Conservation (phyloP, 2,888 invertebrate species). For the Microplitis deprimator region DNA sequence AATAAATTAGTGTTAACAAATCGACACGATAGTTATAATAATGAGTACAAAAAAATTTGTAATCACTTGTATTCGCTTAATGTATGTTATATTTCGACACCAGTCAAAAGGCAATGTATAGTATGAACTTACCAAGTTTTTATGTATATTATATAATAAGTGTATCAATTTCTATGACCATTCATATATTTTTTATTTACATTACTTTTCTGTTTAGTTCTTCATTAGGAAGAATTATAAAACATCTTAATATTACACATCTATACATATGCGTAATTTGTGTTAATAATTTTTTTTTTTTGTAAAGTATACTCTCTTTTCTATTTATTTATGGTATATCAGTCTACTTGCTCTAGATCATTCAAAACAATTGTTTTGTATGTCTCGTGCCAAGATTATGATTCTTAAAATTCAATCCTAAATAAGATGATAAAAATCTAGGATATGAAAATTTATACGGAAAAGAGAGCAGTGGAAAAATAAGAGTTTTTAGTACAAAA, state of each 20-base stretch:
- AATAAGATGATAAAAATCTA: too few species aligned
- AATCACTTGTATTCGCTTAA: slow-evolving; percentile 56
- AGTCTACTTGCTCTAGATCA: neutral
- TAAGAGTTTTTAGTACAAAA: too few species aligned
- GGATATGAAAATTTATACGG: too few species aligned
- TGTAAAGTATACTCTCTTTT: neutral
- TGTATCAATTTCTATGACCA: slow-evolving; percentile 62
- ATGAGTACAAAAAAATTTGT: slow-evolving; percentile 30
- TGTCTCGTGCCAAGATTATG: too few species aligned
- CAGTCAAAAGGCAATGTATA: slow-evolving; percentile 72
- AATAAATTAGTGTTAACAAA: slow-evolving; percentile 34
- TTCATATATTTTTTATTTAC: slow-evolving; percentile 49
- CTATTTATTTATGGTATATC: neutral
- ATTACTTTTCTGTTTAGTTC: slow-evolving; percentile 14
- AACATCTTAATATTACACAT: slow-evolving; percentile 20
- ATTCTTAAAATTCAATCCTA: too few species aligned
- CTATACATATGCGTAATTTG: too few species aligned
- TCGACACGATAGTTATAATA: slow-evolving; percentile 8
- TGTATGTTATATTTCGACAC: slow-evolving; percentile 66
- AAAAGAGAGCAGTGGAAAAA: too few species aligned
- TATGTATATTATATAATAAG: slow-evolving; percentile 64
- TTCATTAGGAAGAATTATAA: slow-evolving; percentile 16
- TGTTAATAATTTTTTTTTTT: neutral
- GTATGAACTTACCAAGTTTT: slow-evolving; percentile 71
- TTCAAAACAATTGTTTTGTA: too few species aligned